Conservation (phyloP, 2,113 vertebrate species). For the Brachionichthys hirsutus region DNA sequence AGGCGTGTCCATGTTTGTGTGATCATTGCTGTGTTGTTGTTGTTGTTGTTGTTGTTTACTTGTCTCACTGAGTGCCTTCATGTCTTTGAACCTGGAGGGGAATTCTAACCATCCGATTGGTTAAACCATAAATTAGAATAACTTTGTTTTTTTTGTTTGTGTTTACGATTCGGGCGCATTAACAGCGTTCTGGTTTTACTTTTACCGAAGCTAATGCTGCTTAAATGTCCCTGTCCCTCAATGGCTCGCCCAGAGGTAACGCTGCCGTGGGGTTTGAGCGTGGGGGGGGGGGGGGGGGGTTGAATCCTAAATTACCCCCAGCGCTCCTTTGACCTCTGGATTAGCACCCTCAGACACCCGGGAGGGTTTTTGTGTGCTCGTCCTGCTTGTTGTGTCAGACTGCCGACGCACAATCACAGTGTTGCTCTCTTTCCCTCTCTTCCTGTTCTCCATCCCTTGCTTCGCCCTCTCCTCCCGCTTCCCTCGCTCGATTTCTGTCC, state of each 20-base stretch:
- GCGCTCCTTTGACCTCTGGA: constrained; percentile 27
- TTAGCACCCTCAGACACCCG: constrained; percentile 14
- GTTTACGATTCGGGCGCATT: too few species aligned
- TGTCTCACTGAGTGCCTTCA: constrained; percentile 19
- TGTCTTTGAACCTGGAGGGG: constrained; percentile 1
- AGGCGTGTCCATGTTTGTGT: constrained; percentile 45
- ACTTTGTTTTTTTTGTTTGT: not conserved
- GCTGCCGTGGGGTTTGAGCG: too few species aligned
- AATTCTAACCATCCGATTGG: not conserved
- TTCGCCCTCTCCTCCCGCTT: constrained; percentile 22
- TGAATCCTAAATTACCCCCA: too few species aligned
- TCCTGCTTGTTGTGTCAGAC: constrained; percentile 19
- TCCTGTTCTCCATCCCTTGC: constrained; percentile 35
- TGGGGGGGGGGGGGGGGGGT: constrained; percentile 6
- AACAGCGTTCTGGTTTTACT: too few species aligned
- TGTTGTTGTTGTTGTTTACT: not conserved
- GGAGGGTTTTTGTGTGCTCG: not conserved
- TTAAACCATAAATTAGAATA: too few species aligned
- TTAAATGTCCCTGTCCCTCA: too few species aligned
- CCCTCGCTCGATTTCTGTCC: not conserved
- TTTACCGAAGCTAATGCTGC: too few species aligned
- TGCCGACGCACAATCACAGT: constrained; percentile 40
- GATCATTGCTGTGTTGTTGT: constrained; percentile 31
- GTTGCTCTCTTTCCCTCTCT: constrained; percentile 36
- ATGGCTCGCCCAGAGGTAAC: too few species aligned